Evolutionary conservation across 2,113 vertebrate species (phyloP).

Genomic region (Vulpes ferrilata): DNA sequence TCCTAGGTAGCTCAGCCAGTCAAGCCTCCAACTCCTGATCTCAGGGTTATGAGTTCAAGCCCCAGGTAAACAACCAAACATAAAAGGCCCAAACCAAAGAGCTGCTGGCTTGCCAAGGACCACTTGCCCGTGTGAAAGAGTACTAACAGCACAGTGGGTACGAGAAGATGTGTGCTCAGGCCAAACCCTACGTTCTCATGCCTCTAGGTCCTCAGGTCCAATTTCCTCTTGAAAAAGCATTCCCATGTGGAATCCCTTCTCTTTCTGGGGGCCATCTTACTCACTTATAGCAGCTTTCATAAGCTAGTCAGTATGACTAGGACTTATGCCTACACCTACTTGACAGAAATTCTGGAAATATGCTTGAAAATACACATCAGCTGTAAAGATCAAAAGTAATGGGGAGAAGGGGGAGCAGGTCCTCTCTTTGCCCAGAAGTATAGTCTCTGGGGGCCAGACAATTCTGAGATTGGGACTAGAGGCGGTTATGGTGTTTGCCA

Average conservation of each 20-base stretch:
- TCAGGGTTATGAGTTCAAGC: not conserved
- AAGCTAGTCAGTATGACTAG: not conserved
- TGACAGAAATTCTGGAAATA: not conserved
- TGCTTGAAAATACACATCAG: not conserved
- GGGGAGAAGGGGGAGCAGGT: not conserved
- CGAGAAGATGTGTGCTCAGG: too few species aligned
- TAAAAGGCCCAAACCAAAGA: not conserved
- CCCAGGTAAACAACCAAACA: not conserved
- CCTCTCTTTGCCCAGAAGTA: not conserved
- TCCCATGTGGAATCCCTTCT: not conserved
- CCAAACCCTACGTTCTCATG: not conserved
- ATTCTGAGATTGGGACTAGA: not conserved
- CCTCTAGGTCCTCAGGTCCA: not conserved
- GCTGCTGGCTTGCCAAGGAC: not conserved
- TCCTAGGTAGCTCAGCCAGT: not conserved
- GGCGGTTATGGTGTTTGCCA: not conserved
- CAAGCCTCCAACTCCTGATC: not conserved
- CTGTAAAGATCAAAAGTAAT: not conserved
- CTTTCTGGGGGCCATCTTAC: not conserved
- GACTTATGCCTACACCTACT: not conserved
- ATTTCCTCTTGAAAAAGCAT: not conserved
- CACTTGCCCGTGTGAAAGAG: not conserved
- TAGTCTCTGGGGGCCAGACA: not conserved
- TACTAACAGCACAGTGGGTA: not conserved
- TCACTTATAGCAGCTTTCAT: not conserved